Evolutionary conservation across 2,797 vertebrate species (phyloP).

Genomic region (Neostethus bicornis): DNA sequence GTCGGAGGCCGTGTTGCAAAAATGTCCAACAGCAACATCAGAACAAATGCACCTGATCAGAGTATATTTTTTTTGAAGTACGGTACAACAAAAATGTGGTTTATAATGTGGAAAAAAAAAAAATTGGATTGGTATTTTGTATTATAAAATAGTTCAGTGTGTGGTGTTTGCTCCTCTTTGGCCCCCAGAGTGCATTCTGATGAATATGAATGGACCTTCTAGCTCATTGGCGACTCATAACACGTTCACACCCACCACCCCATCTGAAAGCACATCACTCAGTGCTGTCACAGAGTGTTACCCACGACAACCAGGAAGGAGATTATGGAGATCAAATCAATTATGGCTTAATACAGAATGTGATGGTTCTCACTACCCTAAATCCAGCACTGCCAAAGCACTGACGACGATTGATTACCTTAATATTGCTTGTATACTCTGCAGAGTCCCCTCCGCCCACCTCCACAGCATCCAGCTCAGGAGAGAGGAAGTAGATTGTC

Average conservation of each 20-base stretch:
- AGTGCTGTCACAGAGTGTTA: constrained; percentile 82
- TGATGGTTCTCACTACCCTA: constrained; percentile 74
- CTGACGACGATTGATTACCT: constrained; percentile 83
- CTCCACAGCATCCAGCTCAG: constrained; percentile 51
- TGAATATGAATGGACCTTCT: constrained; percentile 70
- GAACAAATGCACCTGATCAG: constrained; percentile 16
- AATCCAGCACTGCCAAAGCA: constrained; percentile 75
- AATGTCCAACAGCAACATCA: constrained; percentile 20
- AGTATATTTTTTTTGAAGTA: not conserved
- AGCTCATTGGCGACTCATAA: constrained; percentile 66
- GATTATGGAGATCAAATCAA: constrained; percentile 87
- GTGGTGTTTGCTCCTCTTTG: constrained; percentile 40
- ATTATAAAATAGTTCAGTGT: constrained; percentile 18
- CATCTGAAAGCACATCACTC: constrained; percentile 77
- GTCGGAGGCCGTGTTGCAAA: constrained; percentile 11
- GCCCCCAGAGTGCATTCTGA: constrained; percentile 48
- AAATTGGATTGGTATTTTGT: constrained; percentile 16
- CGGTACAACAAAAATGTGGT: constrained; percentile 16
- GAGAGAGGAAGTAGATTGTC: constrained; percentile 69
- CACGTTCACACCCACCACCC: constrained; percentile 62
- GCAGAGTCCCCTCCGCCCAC: constrained; percentile 43
- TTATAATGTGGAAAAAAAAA: constrained; percentile 41
- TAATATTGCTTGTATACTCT: constrained; percentile 75
- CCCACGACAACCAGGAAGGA: constrained; percentile 79
- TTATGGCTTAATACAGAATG: constrained; percentile 83